Evolutionary conservation across 2,888 invertebrate genomes (phyloP), one percentile per base, ranked within the genome.

Genomic region (Baccha elongata): DNA sequence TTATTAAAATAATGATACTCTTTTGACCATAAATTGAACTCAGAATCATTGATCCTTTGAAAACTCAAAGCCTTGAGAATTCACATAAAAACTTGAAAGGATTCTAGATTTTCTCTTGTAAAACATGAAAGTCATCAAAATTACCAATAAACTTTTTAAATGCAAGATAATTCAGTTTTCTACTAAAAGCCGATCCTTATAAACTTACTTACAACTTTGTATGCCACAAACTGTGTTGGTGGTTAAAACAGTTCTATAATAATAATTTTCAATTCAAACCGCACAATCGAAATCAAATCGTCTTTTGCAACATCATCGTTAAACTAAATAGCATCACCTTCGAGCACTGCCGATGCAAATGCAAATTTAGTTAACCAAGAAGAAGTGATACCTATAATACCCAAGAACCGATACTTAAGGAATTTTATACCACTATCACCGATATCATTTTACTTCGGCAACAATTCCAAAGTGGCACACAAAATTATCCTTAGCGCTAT

Each of bases 361-460:
- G 40, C 60, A 44, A n/a, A 50, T 60, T 8, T 17, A 65, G 32
- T 40, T 19, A 32, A 10, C n/a, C n/a, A 29, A 52, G 48, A 50
- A 50, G n/a, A 42, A 1, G 0, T 23, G 23, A 40, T 15, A 29
- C 40, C 48, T 42, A 64, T 13, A n/a, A 52, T 8, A 26, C 19
- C 35, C 21, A 55, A 64, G 46, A 67, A 72, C 37, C 29, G 79
- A 60, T 67, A 79, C 52, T 79, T 67, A 58, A 67, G 35, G 65
- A 79, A 78, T 60, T 13, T 44, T 23, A 44, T 60, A 7, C 4
- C 68, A 44, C 46, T 62, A 68, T 19, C 67, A 48, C 21, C 72
- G 67, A 79, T 72, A 72, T 67, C 81, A 81, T 81, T n/a, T 72
- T 76, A 81, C 81, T 67, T 65, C 53, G 55, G 65, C 75, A 71